Percentiles rank a stretch among this genome's conserved stretches.
phyloP scores from a whole-genome alignment of 2,113 vertebrate genomes.

The Helogale parvula region DNA sequence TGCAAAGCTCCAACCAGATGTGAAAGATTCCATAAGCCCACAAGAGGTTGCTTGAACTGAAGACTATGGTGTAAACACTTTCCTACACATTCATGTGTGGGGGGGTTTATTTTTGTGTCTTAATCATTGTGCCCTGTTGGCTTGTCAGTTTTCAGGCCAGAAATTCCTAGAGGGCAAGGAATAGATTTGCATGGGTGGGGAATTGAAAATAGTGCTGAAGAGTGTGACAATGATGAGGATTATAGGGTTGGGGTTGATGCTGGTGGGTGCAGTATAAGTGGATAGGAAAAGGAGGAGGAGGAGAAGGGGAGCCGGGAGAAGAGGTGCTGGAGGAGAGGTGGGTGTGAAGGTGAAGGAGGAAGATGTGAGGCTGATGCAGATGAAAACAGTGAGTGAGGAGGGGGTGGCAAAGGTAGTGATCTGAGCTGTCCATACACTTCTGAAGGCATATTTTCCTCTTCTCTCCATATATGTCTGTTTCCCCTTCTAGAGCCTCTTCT shows the following conservation, averaged over 20 bases:
- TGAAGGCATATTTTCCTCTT: not conserved
- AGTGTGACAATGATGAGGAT: not conserved
- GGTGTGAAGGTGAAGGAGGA: not conserved
- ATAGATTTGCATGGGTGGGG: not conserved
- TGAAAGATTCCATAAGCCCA: constrained; percentile 64
- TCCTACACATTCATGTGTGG: not conserved
- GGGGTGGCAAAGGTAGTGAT: not conserved
- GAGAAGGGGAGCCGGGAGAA: not conserved
- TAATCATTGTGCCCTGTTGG: constrained; percentile 18
- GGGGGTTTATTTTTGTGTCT: not conserved
- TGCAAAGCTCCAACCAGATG: constrained; percentile 69
- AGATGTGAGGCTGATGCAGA: not conserved
- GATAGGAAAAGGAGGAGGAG: not conserved
- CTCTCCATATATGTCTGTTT: not conserved
- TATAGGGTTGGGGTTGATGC: not conserved
- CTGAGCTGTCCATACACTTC: not conserved
- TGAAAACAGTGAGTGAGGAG: not conserved
- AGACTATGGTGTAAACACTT: constrained; percentile 40
- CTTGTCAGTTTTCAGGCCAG: constrained; percentile 27
- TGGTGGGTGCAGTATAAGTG: not conserved
- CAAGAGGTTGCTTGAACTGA: constrained; percentile 54
- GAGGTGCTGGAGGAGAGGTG: too few relatives aligned
- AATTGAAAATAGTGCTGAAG: constrained; percentile 18
- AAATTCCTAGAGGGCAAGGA: constrained; percentile 31
- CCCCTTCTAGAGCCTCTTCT: not conserved